phyloP scores from a whole-genome alignment of 2,113 vertebrate species.

The Bubalus kerabau region DNA sequence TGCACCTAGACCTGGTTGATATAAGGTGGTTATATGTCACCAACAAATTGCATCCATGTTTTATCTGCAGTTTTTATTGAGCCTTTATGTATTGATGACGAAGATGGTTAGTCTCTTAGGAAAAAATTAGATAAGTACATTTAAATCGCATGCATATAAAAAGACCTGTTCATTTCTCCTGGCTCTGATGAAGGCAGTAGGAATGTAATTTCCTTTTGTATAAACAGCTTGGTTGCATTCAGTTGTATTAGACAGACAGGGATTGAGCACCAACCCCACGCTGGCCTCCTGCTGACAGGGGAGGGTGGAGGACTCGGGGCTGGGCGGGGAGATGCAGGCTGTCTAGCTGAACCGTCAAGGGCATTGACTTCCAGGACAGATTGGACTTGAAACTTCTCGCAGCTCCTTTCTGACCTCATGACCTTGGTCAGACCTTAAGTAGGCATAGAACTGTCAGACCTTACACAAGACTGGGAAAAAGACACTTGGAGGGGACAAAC shows the following conservation, averaged over 20 bases:
- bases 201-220: not conserved
- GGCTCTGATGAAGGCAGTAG: not conserved
- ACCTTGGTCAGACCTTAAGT: not conserved
- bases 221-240: not conserved
- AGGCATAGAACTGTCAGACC: not conserved
- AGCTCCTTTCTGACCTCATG: not conserved
- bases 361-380: not conserved
- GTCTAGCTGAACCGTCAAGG: not conserved
- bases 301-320: rapidly evolving
- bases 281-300: rapidly evolving
- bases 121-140: not conserved
- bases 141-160: not conserved
- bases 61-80: not conserved
- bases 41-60: not conserved
- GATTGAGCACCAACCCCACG: not conserved
- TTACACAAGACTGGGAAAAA: not conserved
- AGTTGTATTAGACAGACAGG: not conserved
- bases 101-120: constrained; percentile 5
- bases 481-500: not conserved
- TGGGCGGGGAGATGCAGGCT: not conserved
- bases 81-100: not conserved
- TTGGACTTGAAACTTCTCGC: not conserved
- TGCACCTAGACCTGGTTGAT: not conserved
- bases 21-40: not conserved
- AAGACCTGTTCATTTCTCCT: not conserved